phyloP scores from a whole-genome alignment of 1,140 invertebrate species.

The Trypoxylus dichotomus region DNA sequence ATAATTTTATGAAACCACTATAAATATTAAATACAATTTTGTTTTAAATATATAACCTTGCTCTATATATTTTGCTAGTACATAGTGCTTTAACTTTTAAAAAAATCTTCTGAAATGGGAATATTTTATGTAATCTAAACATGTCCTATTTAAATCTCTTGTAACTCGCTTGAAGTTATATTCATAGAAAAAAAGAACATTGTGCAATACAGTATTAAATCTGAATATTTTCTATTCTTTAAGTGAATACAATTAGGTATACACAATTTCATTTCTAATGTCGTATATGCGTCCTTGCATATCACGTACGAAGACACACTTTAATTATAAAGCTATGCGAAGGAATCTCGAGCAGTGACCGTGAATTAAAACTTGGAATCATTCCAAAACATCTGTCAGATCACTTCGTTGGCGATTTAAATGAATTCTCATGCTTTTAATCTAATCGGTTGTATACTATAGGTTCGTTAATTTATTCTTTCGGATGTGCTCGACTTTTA shows the following conservation, averaged over 20 bases:
- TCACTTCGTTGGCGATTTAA: background rate
- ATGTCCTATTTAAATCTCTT: no score
- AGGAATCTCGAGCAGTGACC: background rate
- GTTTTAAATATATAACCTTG: no score
- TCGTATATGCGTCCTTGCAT: background rate
- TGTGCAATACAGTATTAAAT: no score
- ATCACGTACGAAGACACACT: background rate
- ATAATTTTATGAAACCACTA: no score
- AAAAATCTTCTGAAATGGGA: no score
- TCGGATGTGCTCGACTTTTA: background rate
- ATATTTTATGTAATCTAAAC: no score
- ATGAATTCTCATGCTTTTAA: background rate
- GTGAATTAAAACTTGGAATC: background rate
- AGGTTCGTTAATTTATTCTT: background rate
- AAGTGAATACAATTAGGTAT: background rate
- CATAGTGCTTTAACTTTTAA: no score
- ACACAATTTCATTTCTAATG: background rate
- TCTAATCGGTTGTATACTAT: background rate
- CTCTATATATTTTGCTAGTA: no score
- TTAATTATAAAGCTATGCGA: background rate
- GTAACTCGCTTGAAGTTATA: no score
- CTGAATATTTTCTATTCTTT: no score
- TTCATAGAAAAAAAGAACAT: no score
- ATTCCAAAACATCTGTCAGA: conserved; percentile 1
- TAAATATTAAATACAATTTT: no score